phyloP scores from a whole-genome alignment of 1,140 invertebrate species.

The Drosophila aff. region DNA sequence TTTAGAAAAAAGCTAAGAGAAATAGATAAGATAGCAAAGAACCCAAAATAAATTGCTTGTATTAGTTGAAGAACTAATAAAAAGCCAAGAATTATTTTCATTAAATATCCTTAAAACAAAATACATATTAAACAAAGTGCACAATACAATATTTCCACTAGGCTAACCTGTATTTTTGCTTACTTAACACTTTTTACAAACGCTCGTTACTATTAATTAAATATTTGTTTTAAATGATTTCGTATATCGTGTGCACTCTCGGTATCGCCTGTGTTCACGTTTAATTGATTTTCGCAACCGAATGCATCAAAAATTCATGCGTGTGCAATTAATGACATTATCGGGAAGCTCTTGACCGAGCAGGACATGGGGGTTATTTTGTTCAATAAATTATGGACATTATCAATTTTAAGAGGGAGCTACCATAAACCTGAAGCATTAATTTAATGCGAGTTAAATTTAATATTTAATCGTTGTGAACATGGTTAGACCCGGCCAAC shows the following conservation, averaged over 20 bases:
- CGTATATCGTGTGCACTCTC: conserved; percentile 8
- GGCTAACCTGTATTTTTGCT: conserved; percentile 7
- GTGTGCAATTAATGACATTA: conserved; percentile 74
- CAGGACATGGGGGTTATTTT: conserved; percentile 7
- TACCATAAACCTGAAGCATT: conserved; percentile 16
- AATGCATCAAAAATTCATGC: conserved; percentile 79
- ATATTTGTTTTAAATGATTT: conserved; percentile 46
- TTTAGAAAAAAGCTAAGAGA: neutral
- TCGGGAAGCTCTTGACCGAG: conserved; percentile 21
- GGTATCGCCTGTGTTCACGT: conserved; percentile 51
- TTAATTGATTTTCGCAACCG: conserved; percentile 78
- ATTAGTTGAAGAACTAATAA: neutral
- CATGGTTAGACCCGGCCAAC: neutral
- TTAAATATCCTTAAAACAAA: neutral
- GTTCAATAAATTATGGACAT: conserved; percentile 51
- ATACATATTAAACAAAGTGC: neutral
- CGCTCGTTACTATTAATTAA: conserved; percentile 12
- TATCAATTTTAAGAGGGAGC: conserved; percentile 42
- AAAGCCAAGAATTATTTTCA: no score
- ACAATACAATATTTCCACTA: neutral
- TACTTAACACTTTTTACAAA: conserved; percentile 13
- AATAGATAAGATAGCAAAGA: neutral
- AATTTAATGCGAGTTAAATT: conserved; percentile 32
- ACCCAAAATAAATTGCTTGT: neutral
- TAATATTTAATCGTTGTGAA: conserved; percentile 32